Base-by-base conservation (phyloP, 1,140 invertebrate genomes). In the Octopus sinensis region DNA sequence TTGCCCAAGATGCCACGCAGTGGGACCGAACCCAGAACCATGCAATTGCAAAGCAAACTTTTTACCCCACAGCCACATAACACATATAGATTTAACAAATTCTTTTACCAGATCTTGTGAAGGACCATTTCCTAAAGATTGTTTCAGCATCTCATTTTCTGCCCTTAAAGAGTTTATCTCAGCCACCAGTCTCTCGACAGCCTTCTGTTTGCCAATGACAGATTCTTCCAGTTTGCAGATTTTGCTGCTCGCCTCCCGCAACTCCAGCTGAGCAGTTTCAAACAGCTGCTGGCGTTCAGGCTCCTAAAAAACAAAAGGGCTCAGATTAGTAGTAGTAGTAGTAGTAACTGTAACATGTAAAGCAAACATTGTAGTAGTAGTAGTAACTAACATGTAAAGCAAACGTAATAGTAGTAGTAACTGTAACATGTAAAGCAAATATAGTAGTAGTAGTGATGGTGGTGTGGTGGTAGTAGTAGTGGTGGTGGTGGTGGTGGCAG, bases 191-290 rank as follows among this genome's bases (percentile, higher is more conserved):
- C 82, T 83, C 80, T 88, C 86, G 76, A 87, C 76, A 5, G 86
- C 86, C 13, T 84, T 80, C 76, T 87, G 86, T 81, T 87, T 87
- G 9, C 86, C 86, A 52, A 86, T 79, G 43, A 87, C 62, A 7
- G 82, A 77, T 77, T 88, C 87, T 56, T 87, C 86, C 79, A 87
- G 81, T 62, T 87, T 85, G 43, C 84, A 84, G 17, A 87, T 85
- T 53, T 84, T 80, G 17, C 81, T 79, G 17, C 76, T 80, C 10
- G 82, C 84, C 30, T 83, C 54, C 6, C 79, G 73, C 68, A 86
- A 78, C 77, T 86, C 82, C 13, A 82, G 52, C 79, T 82, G 81
- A 56, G 83, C 76, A 73, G 68, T 23, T n/a, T 73, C 30, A 23
- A 73, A 73, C 5, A 73, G 68, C 5, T 6, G 5, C 17, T 73